Percentiles rank a stretch among this genome's conserved stretches.
phyloP scores from a whole-genome alignment of 2,113 vertebrate species.

The Muscicapa adusta region DNA sequence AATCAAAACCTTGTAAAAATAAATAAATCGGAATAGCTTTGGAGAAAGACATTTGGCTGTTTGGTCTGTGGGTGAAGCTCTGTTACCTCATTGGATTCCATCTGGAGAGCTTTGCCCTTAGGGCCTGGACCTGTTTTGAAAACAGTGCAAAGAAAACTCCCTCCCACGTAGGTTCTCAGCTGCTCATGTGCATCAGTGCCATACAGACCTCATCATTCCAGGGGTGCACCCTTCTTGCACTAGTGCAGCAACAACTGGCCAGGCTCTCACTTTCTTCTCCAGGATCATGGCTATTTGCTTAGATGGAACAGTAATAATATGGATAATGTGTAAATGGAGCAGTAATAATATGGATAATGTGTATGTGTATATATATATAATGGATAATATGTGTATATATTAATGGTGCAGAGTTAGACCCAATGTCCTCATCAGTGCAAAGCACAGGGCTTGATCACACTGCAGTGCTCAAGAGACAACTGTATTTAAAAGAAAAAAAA shows the following conservation, averaged over 20 bases:
- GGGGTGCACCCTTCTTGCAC: neutral
- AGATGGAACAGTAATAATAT: neutral
- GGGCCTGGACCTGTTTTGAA: neutral
- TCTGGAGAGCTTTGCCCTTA: neutral
- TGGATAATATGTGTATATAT: too few relatives aligned
- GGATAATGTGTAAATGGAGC: neutral
- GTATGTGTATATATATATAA: too few relatives aligned
- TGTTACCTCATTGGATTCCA: neutral
- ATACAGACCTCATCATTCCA: accelerated
- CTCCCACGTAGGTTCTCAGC: neutral
- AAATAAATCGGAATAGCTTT: conserved; percentile 40
- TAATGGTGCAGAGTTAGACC: neutral
- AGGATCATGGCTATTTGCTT: neutral
- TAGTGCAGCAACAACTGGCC: too few relatives aligned
- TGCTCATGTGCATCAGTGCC: neutral
- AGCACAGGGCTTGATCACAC: neutral
- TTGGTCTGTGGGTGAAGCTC: neutral
- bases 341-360: too few relatives aligned
- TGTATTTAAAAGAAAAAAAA: neutral
- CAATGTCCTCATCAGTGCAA: neutral
- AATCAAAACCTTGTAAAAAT: conserved; percentile 58
- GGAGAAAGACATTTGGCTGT: conserved; percentile 45
- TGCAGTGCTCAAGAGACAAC: neutral
- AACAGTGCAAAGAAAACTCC: neutral
- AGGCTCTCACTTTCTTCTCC: neutral